Percentiles rank a stretch among this genome's conserved stretches.
Conservation (phyloP, 1,140 invertebrate species). For the Orius laevigatus region DNA sequence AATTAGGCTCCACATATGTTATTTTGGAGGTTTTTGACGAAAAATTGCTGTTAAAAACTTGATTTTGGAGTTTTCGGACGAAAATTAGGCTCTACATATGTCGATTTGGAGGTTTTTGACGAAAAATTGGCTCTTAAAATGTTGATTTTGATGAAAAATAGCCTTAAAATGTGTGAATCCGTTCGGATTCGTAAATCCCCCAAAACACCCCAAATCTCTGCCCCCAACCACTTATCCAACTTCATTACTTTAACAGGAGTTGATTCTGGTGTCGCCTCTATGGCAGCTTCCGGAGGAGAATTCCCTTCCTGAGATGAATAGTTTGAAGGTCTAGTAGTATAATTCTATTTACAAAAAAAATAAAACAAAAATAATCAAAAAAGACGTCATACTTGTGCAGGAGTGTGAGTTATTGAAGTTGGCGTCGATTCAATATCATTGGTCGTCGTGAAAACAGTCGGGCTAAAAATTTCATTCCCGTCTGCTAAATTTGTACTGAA, state of each 20-base stretch:
- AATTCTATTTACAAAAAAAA: constrained; percentile 18
- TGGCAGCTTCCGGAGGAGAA: constrained; percentile 60
- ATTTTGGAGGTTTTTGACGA: too few species aligned
- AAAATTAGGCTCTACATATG: too few species aligned
- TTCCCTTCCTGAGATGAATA: constrained; percentile 33
- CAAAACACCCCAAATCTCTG: too few species aligned
- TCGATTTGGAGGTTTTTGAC: too few species aligned
- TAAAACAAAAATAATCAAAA: constrained; percentile 12
- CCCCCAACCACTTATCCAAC: too few species aligned
- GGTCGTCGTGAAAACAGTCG: constrained; percentile 18
- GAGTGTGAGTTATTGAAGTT: constrained; percentile 23
- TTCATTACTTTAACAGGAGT: constrained; percentile 54
- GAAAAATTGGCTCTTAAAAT: too few species aligned
- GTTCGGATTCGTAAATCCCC: too few species aligned
- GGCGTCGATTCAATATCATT: constrained; percentile 14
- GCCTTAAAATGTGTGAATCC: too few species aligned
- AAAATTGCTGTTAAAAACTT: too few species aligned
- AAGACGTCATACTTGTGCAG: constrained; percentile 7
- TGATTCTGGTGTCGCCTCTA: constrained; percentile 75
- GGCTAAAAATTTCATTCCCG: constrained; percentile 22
- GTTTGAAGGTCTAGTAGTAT: constrained; percentile 16
- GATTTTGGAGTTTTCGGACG: too few species aligned
- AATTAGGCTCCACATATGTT: too few species aligned
- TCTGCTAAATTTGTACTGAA: constrained; percentile 15
- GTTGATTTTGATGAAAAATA: too few species aligned